Percentiles rank a stretch among this genome's conserved stretches.
Evolutionary conservation across 2,888 invertebrate species (phyloP).

Genomic region (Stictocephala bisonia): DNA sequence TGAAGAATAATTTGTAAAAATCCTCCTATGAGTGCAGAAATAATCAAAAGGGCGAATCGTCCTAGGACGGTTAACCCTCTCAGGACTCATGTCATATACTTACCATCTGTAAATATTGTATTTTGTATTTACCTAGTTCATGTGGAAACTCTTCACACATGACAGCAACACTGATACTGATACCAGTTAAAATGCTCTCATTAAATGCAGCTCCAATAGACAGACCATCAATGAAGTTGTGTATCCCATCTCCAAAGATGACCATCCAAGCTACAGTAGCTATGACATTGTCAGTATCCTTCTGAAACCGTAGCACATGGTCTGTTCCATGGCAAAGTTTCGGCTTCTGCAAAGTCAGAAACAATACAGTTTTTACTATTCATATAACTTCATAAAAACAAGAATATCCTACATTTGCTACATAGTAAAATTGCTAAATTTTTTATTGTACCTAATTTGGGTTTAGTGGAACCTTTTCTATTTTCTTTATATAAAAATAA

Average conservation of each 20-base stretch:
- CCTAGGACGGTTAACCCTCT: too few relatives aligned
- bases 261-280: constrained; percentile 80
- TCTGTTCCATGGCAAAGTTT: constrained; percentile 39
- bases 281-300: constrained; percentile 63
- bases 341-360: constrained; percentile 30
- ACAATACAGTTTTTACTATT: too few relatives aligned
- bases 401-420: too few relatives aligned
- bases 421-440: too few relatives aligned
- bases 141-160: constrained; percentile 85
- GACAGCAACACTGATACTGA: constrained; percentile 83
- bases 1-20: too few relatives aligned
- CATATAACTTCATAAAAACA: too few relatives aligned
- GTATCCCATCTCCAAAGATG: constrained; percentile 81
- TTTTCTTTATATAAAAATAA: too few relatives aligned
- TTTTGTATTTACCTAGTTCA: constrained; percentile 71
- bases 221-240: constrained; percentile 83
- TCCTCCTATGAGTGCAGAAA: too few relatives aligned
- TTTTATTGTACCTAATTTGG: too few relatives aligned
- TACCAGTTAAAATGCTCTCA: constrained; percentile 76
- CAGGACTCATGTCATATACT: too few relatives aligned
- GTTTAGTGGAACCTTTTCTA: too few relatives aligned
- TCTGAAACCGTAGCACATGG: constrained; percentile 57
- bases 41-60: too few relatives aligned
- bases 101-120: background rate
- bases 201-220: constrained; percentile 85